A percentile compares a stretch with the other conserved stretches of the same genome.
Conservation (phyloP, 2,113 vertebrate genomes). For the Tautogolabrus adspersus region DNA sequence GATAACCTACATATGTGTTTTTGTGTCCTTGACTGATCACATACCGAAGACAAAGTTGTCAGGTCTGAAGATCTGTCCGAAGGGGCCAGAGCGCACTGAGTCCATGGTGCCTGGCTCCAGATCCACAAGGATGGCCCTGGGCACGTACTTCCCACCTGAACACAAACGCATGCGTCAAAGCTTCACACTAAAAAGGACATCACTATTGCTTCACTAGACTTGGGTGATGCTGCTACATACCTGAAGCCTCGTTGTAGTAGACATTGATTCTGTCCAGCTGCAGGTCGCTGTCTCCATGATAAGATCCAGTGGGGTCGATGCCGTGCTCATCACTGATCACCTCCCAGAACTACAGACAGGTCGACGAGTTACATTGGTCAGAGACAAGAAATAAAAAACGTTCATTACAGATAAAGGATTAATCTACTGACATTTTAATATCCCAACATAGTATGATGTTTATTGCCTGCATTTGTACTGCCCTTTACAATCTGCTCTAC, state of each 20-base stretch:
- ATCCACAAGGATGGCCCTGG: conserved; percentile 82
- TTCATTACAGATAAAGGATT: neutral
- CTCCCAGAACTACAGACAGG: conserved; percentile 78
- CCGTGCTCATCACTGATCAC: conserved; percentile 83
- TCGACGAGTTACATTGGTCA: neutral
- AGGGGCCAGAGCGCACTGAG: conserved; percentile 82
- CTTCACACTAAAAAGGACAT: neutral
- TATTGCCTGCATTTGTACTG: neutral
- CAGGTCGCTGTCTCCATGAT: conserved; percentile 81
- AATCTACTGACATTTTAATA: neutral
- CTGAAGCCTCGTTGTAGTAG: conserved; percentile 83
- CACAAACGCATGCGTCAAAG: conserved; percentile 3
- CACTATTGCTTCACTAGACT: neutral
- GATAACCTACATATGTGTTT: too few relatives aligned
- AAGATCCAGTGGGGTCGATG: conserved; percentile 81
- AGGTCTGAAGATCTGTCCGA: conserved; percentile 83
- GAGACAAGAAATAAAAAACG: neutral
- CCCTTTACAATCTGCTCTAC: neutral
- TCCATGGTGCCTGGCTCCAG: conserved; percentile 85
- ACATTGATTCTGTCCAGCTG: conserved; percentile 83
- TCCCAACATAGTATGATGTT: neutral
- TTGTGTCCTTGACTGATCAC: neutral
- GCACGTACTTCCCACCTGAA: conserved; percentile 82
- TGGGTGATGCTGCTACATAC: conserved; percentile 40
- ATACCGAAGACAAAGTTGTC: conserved; percentile 85